Conservation (phyloP, 2,797 vertebrate genomes). For the Menidia menidia region DNA sequence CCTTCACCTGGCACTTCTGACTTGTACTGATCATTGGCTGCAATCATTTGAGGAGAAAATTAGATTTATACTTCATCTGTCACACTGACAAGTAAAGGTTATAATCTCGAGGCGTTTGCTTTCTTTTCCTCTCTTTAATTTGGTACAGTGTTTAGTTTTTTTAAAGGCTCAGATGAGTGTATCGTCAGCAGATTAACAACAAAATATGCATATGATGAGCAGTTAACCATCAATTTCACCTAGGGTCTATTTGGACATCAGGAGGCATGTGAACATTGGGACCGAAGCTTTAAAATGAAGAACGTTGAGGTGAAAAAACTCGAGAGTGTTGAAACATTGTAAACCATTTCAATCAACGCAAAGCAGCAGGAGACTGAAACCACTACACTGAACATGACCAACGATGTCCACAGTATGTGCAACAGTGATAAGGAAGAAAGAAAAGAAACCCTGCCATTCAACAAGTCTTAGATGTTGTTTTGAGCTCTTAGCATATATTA, state of each 20-base stretch:
- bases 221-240: conserved; percentile 38
- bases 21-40: conserved; percentile 62
- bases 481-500: conserved; percentile 27
- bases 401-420: conserved; percentile 69
- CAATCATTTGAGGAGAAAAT: conserved; percentile 68
- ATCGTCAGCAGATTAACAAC: neutral
- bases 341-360: conserved; percentile 72
- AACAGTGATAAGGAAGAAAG: conserved; percentile 61
- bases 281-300: conserved; percentile 54
- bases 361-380: conserved; percentile 64
- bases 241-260: conserved; percentile 23
- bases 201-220: conserved; percentile 31
- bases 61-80: conserved; percentile 60
- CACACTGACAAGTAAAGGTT: conserved; percentile 20
- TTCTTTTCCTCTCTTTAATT: neutral
- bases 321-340: conserved; percentile 52
- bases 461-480: conserved; percentile 32
- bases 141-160: neutral
- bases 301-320: conserved; percentile 55
- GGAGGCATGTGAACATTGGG: conserved; percentile 57
- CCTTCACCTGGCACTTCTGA: conserved; percentile 60
- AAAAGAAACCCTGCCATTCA: conserved; percentile 36
- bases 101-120: conserved; percentile 35
- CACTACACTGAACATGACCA: conserved; percentile 52
- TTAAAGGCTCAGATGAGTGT: neutral